Conservation (phyloP, 2,888 invertebrate species). For the Orthosia cruda region DNA sequence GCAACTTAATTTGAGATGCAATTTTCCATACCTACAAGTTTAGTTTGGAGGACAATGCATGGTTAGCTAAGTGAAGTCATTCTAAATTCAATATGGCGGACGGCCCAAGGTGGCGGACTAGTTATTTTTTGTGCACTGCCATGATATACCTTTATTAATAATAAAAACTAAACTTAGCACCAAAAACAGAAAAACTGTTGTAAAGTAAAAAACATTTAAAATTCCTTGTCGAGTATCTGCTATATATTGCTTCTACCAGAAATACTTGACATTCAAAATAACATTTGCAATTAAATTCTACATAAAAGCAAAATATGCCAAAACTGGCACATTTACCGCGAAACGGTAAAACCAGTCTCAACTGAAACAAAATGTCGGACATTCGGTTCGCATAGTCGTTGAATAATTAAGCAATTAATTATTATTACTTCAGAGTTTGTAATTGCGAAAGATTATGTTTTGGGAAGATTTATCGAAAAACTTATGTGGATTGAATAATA, state of each 20-base stretch:
- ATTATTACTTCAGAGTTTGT: not conserved
- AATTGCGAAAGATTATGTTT: not conserved
- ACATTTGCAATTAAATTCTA: not conserved
- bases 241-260: not conserved
- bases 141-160: no score
- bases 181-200: no score
- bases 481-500: not conserved
- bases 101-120: no score
- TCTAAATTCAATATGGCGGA: no score
- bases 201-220: not conserved
- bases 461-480: not conserved
- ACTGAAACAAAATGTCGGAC: conserved; percentile 17
- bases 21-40: no score
- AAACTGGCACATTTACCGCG: conserved; percentile 12
- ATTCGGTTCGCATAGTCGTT: not conserved
- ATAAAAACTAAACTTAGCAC: no score
- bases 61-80: no score
- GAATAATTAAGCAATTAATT: conserved; percentile 12
- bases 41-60: no score
- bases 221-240: not conserved
- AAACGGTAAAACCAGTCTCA: conserved; percentile 45
- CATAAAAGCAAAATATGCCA: not conserved
- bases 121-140: no score
- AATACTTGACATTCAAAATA: not conserved
- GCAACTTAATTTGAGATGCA: no score